Conservation (phyloP, 1,140 invertebrate species). For the Heliothis subflexa region DNA sequence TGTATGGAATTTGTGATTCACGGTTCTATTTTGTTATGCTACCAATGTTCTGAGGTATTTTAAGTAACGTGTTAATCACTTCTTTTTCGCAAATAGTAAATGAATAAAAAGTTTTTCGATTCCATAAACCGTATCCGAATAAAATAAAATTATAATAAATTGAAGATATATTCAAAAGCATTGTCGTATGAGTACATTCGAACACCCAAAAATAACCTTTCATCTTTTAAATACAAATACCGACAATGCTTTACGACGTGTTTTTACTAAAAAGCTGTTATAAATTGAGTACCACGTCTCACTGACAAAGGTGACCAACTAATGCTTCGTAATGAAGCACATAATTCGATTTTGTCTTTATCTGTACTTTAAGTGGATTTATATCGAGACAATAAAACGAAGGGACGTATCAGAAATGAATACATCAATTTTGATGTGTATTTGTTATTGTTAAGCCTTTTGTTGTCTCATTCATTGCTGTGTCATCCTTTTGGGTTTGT, state of each 20-base stretch:
- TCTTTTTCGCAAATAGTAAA: too few relatives aligned
- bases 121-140: too few relatives aligned
- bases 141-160: too few relatives aligned
- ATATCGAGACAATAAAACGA: constrained; percentile 72
- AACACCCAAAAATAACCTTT: too few relatives aligned
- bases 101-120: too few relatives aligned
- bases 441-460: neutral
- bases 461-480: neutral
- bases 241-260: constrained; percentile 22
- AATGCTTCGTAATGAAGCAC: constrained; percentile 71
- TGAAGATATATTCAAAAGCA: too few relatives aligned
- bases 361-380: constrained; percentile 73
- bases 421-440: constrained; percentile 51
- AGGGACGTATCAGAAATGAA: constrained; percentile 60
- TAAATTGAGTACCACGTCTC: constrained; percentile 28
- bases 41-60: too few relatives aligned
- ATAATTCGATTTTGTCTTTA: constrained; percentile 79
- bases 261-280: constrained; percentile 46
- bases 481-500: neutral
- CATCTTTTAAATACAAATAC: too few relatives aligned
- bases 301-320: constrained; percentile 41
- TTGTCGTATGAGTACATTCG: too few relatives aligned
- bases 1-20: too few relatives aligned
- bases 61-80: too few relatives aligned
- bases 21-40: too few relatives aligned